These are phyloP conservation scores for Perodicticus potto DNA, from an alignment of 2,797 vertebrate genomes.

Conservation along the genomic window DNA sequence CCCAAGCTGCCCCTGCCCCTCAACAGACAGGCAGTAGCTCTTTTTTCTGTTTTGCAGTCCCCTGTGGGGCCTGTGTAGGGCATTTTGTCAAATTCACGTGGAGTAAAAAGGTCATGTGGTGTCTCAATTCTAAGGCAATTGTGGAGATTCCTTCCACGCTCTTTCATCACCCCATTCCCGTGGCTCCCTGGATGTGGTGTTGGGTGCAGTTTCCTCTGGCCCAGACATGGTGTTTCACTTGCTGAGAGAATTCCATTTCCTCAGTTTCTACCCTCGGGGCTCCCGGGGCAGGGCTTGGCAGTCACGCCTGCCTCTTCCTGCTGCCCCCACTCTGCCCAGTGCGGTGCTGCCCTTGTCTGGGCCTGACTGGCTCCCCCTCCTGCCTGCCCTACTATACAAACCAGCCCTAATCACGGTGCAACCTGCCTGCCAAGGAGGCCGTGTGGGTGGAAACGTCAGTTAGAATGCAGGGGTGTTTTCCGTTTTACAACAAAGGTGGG, in stretches of 20 bases:
- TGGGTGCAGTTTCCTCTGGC: background rate
- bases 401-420: background rate
- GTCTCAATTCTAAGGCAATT: too few species aligned
- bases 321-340: background rate
- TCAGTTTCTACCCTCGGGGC: background rate
- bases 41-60: background rate
- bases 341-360: slow-evolving; percentile 16
- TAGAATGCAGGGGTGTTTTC: background rate
- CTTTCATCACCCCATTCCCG: background rate
- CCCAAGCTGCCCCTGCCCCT: fast-evolving
- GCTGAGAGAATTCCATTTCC: background rate
- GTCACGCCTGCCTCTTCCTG: background rate
- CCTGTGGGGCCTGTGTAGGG: background rate
- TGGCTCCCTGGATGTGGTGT: background rate
- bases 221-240: background rate
- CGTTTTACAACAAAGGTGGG: background rate
- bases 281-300: background rate
- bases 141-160: background rate
- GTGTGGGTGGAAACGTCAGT: background rate
- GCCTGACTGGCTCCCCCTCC: background rate
- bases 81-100: background rate
- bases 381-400: background rate
- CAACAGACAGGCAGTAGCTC: background rate
- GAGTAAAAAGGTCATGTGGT: background rate
- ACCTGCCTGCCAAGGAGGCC: background rate